Conservation (phyloP, 2,888 invertebrate species). For the Drosophila borealis region DNA sequence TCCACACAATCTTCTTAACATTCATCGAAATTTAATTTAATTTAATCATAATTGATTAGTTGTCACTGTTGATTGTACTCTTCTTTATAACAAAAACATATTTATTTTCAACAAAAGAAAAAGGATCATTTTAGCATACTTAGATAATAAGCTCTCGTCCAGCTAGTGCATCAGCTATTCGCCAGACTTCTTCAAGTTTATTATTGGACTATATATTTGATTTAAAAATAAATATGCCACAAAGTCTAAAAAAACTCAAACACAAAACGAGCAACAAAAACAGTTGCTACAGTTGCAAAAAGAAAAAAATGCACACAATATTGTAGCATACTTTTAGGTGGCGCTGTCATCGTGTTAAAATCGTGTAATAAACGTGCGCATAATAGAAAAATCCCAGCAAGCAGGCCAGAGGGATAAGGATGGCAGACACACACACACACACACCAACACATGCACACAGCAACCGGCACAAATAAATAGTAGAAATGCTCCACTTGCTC, state of each 20-base stretch:
- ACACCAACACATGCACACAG: conserved; percentile 9
- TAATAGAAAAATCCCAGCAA: conserved; percentile 72
- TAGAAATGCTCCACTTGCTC: conserved; percentile 75
- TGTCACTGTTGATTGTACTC: too few species aligned
- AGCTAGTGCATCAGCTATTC: too few species aligned
- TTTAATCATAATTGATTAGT: too few species aligned
- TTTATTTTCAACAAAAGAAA: too few species aligned
- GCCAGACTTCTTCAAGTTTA: too few species aligned
- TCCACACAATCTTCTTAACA: too few species aligned
- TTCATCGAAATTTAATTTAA: too few species aligned
- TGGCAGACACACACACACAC: conserved; percentile 29
- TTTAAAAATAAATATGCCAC: too few species aligned
- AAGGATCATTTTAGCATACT: too few species aligned
- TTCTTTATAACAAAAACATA: too few species aligned
- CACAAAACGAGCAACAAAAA: conserved; percentile 12
- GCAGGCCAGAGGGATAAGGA: conserved; percentile 21
- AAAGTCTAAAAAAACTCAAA: neutral
- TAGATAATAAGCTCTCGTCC: too few species aligned
- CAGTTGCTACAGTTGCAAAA: neutral
- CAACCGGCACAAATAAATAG: conserved; percentile 72
- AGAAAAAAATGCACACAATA: conserved; percentile 29
- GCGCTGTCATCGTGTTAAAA: conserved; percentile 58
- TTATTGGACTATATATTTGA: too few species aligned
- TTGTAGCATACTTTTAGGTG: conserved; percentile 62
- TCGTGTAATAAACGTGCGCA: conserved; percentile 79